Evolutionary conservation across 2,888 invertebrate genomes (phyloP), one percentile per base, ranked within the genome.

Genomic region (Rugalucina vietnamica): DNA sequence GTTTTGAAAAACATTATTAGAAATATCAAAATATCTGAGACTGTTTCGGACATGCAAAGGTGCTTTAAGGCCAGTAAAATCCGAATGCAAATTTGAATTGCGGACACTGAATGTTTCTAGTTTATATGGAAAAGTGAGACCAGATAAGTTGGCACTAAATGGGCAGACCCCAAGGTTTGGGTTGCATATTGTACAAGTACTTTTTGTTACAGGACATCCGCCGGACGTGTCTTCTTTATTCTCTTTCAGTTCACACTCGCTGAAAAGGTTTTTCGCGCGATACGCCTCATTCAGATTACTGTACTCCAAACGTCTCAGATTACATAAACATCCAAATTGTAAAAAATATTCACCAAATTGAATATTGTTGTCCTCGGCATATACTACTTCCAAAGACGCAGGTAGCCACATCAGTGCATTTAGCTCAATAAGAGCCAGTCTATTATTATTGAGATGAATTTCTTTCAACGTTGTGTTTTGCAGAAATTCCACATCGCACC

Each of bases 381-480:
- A 60, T 8, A 84, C 1, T 29, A 74, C 65, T 43, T 79, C 49
- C 10, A 86, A 34, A 10, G 50, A 32, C 21, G 74, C 39, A 12
- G 86, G 84, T 1, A 82, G 21, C n/a, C 81, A 32, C 12, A 79
- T 37, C 12, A 54, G 0, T 0, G 72, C 43, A 65, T 86, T 84
- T 36, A 69, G 69, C 37, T 84, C 84, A 12, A 86, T 2, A 10
- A 74, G 24, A 34, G 57, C 65, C 0, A 86, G 34, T 36, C 81
- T 72, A 60, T 84, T 84, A 10, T 69, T 79, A 34, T 49, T 65
- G 4, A 86, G 3, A 14, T 69, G 70, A 34, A 86, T 1, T 72
- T 82, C 84, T 50, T 39, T 49, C 12, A 86, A 14, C 10, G 81
- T 75, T 32, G 84, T 86, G 54, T 86, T 86, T 43, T 71, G 29